These are phyloP conservation scores for Xestia xanthographa DNA, from an alignment of 2,888 invertebrate genomes.

Conservation along the genomic window DNA sequence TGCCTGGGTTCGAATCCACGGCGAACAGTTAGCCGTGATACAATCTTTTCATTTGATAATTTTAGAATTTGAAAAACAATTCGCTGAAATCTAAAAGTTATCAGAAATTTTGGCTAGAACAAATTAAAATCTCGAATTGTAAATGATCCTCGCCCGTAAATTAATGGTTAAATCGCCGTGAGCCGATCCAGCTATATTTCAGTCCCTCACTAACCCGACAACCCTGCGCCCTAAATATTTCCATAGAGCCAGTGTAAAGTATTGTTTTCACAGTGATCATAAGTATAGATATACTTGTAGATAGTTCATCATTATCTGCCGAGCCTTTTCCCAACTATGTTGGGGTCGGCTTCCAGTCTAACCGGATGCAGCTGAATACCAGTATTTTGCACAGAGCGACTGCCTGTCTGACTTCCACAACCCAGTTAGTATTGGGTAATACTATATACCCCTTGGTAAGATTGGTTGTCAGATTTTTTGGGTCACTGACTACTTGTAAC, in stretches of 20 bases:
- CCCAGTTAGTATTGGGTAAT: too few relatives aligned
- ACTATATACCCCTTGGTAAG: too few relatives aligned
- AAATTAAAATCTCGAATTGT: conserved; percentile 37
- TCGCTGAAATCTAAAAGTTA: not conserved
- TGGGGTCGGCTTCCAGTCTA: too few relatives aligned
- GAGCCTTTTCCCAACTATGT: too few relatives aligned
- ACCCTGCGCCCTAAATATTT: conserved; percentile 67
- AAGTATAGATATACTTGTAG: not conserved
- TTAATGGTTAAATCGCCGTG: conserved; percentile 74
- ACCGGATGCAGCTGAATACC: too few relatives aligned
- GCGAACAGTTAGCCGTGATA: too few relatives aligned
- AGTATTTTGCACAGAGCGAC: too few relatives aligned
- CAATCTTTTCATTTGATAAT: not conserved
- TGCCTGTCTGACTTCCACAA: too few relatives aligned
- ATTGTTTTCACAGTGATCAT: conserved; percentile 37
- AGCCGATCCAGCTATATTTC: conserved; percentile 69
- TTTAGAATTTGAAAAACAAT: not conserved
- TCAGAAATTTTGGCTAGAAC: not conserved
- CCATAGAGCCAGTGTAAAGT: conserved; percentile 57
- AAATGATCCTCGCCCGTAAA: conserved; percentile 58
- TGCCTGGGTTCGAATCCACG: too few relatives aligned
- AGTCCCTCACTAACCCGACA: conserved; percentile 72
- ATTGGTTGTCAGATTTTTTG: too few relatives aligned
- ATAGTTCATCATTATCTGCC: not conserved
- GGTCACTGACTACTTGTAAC: too few relatives aligned